phyloP scores from a whole-genome alignment of 2,113 vertebrate genomes.

The Antechinus stuartii region DNA sequence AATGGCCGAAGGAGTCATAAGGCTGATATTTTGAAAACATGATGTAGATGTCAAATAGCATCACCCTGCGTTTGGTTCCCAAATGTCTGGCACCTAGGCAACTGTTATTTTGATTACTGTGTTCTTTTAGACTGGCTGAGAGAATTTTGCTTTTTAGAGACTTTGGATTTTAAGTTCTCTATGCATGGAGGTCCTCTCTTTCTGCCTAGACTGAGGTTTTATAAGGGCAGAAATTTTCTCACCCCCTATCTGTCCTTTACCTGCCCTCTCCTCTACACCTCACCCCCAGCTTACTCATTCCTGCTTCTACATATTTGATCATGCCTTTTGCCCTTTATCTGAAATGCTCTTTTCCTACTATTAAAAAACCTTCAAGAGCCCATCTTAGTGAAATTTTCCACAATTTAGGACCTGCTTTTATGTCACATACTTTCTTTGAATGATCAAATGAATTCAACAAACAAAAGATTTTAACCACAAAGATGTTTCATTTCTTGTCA shows the following conservation, averaged over 20 bases:
- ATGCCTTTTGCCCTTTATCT: not conserved
- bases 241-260: not conserved
- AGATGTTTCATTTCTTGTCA: not conserved
- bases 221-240: not conserved
- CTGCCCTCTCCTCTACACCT: not conserved
- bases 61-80: slow-evolving; percentile 67
- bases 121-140: slow-evolving; percentile 28
- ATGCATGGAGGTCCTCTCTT: not conserved
- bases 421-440: not conserved
- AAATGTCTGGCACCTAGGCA: slow-evolving; percentile 63
- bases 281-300: not conserved
- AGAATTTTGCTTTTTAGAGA: not conserved
- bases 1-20: slow-evolving; percentile 52
- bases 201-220: not conserved
- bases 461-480: not conserved
- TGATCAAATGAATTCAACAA: not conserved
- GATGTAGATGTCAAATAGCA: slow-evolving; percentile 72
- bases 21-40: slow-evolving; percentile 79
- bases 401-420: not conserved
- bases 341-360: too few species aligned
- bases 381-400: not conserved
- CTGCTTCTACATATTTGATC: not conserved
- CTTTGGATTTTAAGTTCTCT: not conserved
- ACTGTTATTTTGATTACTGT: slow-evolving; percentile 40
- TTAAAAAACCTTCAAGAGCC: not conserved